Evolutionary conservation across 1,140 invertebrate species (phyloP).

Genomic region (Rhopalosiphum padi): DNA sequence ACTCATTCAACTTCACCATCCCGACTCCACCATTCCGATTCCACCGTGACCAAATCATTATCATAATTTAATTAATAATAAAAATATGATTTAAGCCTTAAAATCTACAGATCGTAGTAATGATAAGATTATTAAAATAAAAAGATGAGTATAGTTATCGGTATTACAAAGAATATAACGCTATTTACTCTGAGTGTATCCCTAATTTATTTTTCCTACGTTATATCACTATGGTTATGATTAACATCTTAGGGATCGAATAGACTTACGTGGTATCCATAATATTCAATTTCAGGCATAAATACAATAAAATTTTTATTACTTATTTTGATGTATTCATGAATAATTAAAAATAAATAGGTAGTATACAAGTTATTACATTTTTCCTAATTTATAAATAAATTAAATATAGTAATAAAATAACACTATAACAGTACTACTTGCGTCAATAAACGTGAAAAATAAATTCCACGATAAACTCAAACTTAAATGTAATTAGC

Average conservation of each 20-base stretch:
- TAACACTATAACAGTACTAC: neutral
- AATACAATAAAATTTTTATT: neutral
- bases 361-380: too few relatives aligned
- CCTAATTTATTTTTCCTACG: too few relatives aligned
- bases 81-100: neutral
- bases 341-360: neutral
- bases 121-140: too few relatives aligned
- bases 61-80: neutral
- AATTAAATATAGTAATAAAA: neutral
- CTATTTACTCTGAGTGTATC: too few relatives aligned
- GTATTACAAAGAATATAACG: neutral
- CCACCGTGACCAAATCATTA: neutral
- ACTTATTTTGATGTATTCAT: neutral
- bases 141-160: neutral
- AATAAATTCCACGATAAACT: too few relatives aligned
- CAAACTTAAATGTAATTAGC: too few relatives aligned
- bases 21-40: too few relatives aligned
- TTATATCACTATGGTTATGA: neutral
- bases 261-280: neutral
- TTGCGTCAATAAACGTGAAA: too few relatives aligned
- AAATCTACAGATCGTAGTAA: neutral
- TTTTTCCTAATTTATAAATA: too few relatives aligned
- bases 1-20: neutral
- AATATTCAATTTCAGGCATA: neutral
- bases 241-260: neutral